Evolutionary conservation across 2,888 invertebrate species (phyloP).

Genomic region (Pristionchus arcanus): DNA sequence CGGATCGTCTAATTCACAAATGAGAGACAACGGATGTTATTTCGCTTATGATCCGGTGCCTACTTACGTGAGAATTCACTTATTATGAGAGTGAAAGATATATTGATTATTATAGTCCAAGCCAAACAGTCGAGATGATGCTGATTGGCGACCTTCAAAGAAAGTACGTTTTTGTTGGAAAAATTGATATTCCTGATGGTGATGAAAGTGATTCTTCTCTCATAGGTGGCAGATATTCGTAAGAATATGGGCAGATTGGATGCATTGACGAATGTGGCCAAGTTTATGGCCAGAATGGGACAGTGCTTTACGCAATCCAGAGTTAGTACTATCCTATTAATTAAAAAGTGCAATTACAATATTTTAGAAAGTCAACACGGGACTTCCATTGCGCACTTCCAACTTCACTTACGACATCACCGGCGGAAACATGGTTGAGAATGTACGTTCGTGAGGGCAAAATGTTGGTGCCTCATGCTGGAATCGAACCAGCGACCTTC

Average conservation of each 20-base stretch:
- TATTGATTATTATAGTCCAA: neutral
- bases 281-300: slow-evolving; percentile 80
- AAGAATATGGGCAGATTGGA: slow-evolving; percentile 69
- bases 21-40: slow-evolving; percentile 78
- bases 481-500: slow-evolving; percentile 75
- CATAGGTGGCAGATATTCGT: neutral
- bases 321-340: slow-evolving; percentile 45
- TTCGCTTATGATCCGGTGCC: slow-evolving; percentile 58
- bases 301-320: slow-evolving; percentile 79
- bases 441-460: neutral
- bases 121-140: neutral
- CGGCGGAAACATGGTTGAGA: slow-evolving; percentile 60
- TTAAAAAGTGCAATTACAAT: neutral
- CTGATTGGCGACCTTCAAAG: neutral
- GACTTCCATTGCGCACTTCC: slow-evolving; percentile 56
- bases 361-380: slow-evolving; percentile 51
- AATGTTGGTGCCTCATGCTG: slow-evolving; percentile 64
- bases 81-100: neutral
- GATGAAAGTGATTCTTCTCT: neutral
- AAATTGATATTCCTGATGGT: no score
- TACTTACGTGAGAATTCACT: neutral
- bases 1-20: slow-evolving; percentile 78
- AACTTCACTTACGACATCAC: slow-evolving; percentile 60
- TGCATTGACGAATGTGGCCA: slow-evolving; percentile 75
- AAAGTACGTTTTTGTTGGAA: neutral